Evolutionary conservation across 2,888 invertebrate species (phyloP).

Genomic region (Cheilosia soror): DNA sequence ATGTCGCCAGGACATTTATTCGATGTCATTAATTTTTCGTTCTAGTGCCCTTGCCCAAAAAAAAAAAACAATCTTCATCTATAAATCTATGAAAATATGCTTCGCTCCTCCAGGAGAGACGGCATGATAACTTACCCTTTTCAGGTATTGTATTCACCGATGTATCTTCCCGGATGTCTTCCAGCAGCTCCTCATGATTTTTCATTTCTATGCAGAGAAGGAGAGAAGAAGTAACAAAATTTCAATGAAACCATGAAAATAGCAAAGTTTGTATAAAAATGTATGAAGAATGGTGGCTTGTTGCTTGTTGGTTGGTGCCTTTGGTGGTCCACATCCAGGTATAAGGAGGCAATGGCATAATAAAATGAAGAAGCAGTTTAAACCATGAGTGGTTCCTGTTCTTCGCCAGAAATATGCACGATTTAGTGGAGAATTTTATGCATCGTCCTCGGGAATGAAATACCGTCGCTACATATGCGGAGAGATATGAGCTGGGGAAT

Average conservation of each 20-base stretch:
- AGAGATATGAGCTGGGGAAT: conserved; percentile 1
- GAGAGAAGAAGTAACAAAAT: conserved; percentile 36
- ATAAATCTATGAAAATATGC: conserved; percentile 53
- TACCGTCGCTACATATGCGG: neutral
- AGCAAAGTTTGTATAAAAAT: conserved; percentile 43
- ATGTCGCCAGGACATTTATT: conserved; percentile 64
- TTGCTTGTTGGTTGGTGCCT: neutral
- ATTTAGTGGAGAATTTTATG: conserved; percentile 21
- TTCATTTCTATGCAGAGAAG: conserved; percentile 79
- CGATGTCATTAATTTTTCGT: conserved; percentile 68
- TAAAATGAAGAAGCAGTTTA: conserved; percentile 26
- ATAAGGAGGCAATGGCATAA: neutral
- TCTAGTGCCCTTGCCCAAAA: conserved; percentile 26
- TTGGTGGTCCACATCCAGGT: conserved; percentile 8
- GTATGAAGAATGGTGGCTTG: conserved; percentile 18
- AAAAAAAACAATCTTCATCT: conserved; percentile 12
- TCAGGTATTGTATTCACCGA: conserved; percentile 83
- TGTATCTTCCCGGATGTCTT: conserved; percentile 83
- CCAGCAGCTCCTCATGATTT: conserved; percentile 83
- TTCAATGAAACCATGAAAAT: conserved; percentile 59
- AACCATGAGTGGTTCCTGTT: conserved; percentile 17
- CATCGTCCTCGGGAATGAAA: conserved; percentile 18
- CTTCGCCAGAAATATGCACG: conserved; percentile 27
- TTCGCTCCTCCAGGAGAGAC: neutral
- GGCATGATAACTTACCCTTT: conserved; percentile 81